Percentiles rank a stretch among this genome's conserved stretches.
These are phyloP conservation scores for Scaptomyza cyrtandrae DNA, from an alignment of 2,888 invertebrate genomes.

Conservation along the genomic window DNA sequence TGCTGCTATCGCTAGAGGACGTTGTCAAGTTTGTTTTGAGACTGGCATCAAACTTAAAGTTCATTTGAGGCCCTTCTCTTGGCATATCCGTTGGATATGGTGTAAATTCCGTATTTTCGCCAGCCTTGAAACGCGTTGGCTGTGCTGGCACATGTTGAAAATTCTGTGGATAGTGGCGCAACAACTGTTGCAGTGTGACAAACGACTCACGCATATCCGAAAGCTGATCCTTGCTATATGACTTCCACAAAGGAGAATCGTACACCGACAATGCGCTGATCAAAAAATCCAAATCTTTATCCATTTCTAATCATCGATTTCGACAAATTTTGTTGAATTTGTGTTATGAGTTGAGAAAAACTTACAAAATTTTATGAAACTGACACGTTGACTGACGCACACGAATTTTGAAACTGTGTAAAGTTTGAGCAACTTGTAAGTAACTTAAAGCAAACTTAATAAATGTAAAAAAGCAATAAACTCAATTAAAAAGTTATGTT, in stretches of 20 bases:
- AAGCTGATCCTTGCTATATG: conserved; percentile 40
- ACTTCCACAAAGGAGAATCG: conserved; percentile 37
- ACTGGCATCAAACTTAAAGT: background rate
- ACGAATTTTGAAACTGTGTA: background rate
- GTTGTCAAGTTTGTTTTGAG: conserved; percentile 5
- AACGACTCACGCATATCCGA: conserved; percentile 67
- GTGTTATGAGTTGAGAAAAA: background rate
- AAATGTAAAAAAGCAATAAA: too few species aligned
- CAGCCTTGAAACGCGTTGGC: conserved; percentile 52
- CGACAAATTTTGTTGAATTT: conserved; percentile 9
- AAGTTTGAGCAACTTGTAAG: background rate
- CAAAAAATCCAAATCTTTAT: conserved; percentile 62
- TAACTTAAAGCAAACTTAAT: background rate
- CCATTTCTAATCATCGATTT: conserved; percentile 36
- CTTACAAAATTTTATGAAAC: background rate
- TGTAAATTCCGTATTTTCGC: conserved; percentile 18
- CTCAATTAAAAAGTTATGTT: background rate
- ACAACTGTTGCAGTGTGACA: conserved; percentile 35
- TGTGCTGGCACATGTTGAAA: background rate
- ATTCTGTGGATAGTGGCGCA: conserved; percentile 19
- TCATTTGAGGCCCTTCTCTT: background rate
- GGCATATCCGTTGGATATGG: background rate
- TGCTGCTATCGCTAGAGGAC: background rate
- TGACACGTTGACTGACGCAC: conserved; percentile 1
- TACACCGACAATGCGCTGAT: conserved; percentile 56